Evolutionary conservation across 2,888 invertebrate species (phyloP).

Genomic region (Leuctra nigra): DNA sequence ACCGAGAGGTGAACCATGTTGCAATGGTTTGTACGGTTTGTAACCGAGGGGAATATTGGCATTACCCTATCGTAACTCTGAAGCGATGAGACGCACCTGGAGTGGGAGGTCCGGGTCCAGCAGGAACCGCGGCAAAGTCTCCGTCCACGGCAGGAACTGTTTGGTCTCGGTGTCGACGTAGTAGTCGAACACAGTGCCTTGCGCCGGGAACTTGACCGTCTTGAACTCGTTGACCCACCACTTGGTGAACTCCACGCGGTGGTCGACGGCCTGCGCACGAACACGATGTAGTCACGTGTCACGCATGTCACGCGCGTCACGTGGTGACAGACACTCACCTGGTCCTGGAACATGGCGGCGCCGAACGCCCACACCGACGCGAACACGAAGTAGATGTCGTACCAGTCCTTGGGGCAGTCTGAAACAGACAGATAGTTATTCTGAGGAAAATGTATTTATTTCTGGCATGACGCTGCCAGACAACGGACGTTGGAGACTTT

Average conservation of each 20-base stretch:
- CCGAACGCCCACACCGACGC: slow-evolving; percentile 97
- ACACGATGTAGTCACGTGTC: neutral
- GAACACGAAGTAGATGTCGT: slow-evolving; percentile 93
- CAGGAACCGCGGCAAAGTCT: slow-evolving; percentile 83
- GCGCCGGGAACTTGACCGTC: slow-evolving; percentile 82
- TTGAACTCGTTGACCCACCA: slow-evolving; percentile 98
- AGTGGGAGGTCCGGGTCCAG: slow-evolving; percentile 86
- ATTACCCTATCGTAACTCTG: no score
- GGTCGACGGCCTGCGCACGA: slow-evolving; percentile 44
- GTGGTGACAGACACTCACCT: slow-evolving; percentile 41
- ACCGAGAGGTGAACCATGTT: no score
- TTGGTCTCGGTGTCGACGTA: slow-evolving; percentile 88
- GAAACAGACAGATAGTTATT: no score
- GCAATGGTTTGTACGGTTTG: no score
- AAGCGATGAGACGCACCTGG: no score
- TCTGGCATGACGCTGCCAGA: no score
- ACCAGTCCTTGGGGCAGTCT: slow-evolving; percentile 91
- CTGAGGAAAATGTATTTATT: no score
- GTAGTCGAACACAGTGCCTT: slow-evolving; percentile 92
- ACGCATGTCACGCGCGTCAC: neutral
- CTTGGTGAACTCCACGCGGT: slow-evolving; percentile 79
- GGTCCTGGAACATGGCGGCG: slow-evolving; percentile 95
- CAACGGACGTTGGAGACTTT: no score
- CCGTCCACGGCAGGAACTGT: slow-evolving; percentile 84
- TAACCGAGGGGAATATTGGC: no score